Evolutionary conservation across 2,888 invertebrate genomes (phyloP), one percentile per base, ranked within the genome.

Genomic region (Oligia fasciuncula): DNA sequence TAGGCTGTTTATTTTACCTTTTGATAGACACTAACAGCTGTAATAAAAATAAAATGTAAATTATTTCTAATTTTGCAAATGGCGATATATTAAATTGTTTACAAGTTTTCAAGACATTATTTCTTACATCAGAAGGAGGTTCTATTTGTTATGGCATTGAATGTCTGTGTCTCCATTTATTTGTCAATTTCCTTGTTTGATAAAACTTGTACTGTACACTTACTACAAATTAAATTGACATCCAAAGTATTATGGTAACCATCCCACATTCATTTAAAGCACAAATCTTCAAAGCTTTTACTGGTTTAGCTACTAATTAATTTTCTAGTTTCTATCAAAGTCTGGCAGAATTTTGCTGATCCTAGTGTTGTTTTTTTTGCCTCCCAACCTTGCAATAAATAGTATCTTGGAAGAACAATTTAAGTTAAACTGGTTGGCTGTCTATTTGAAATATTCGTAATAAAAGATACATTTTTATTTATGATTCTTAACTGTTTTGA

Each of bases 1-100:
- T 69, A 80, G 76, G 72, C 85, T 76, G 78, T 82, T 74, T 88
- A 79, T 89, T 86, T 81, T 40, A 54, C 49, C 49, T 49, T 13
- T 49, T 60, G 29, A n/a, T 13, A 63, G 35, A 46, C 4, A 13
- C n/a, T 72, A 87, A 1, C 40, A 72, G 23, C 0, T 19, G 5
- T 13, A 62, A 62, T 14, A 29, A 17, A 46, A n/a, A 29, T 70
- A 66, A 66, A 46, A 40, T 5, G 2, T n/a, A 8, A 54, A 40
- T n/a, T 19, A 8, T 43, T 23, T 17, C 13, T 57, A 3, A 60
- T 43, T 19, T 40, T 54, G 0, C 0, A 43, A 81, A 43, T 75
- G 35, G 14, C 8, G 17, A 23, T n/a, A 5, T 23, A 49, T 2
- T 54, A 35, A 6, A 65, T 46, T 73, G 35, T 60, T 62, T 46